A percentile compares a stretch with the other conserved stretches of the same genome.
Conservation (phyloP, 1,140 invertebrate species). For the Microplitis mediator region DNA sequence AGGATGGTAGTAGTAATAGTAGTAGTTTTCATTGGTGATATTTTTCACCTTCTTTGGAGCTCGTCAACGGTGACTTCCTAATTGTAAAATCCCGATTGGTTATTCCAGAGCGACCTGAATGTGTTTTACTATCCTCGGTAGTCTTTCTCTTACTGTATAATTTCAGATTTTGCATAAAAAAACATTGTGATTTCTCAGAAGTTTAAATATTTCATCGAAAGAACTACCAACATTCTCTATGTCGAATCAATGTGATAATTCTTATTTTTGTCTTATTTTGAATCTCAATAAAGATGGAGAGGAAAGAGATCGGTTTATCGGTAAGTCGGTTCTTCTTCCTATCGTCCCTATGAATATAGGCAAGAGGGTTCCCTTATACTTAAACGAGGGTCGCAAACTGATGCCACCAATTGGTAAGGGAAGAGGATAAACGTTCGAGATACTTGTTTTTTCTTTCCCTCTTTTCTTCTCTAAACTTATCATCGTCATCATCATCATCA, state of each 20-base stretch:
- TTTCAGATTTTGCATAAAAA: slow-evolving; percentile 15
- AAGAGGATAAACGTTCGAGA: slow-evolving; percentile 2
- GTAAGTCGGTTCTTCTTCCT: not conserved
- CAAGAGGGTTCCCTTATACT: slow-evolving; percentile 3
- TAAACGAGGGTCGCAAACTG: slow-evolving; percentile 24
- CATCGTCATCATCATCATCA: too few species aligned
- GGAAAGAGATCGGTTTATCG: slow-evolving; percentile 20
- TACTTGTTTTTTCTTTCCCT: not conserved
- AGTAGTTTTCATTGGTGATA: slow-evolving; percentile 7
- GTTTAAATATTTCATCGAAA: not conserved
- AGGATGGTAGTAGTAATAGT: not conserved
- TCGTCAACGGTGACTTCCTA: slow-evolving; percentile 15
- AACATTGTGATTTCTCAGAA: not conserved
- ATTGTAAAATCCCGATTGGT: slow-evolving; percentile 26
- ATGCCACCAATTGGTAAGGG: slow-evolving; percentile 20
- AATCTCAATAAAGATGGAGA: slow-evolving; percentile 3
- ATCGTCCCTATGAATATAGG: slow-evolving; percentile 17
- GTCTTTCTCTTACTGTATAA: not conserved
- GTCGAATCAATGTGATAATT: slow-evolving; percentile 18
- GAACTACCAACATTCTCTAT: not conserved
- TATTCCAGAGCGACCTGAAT: slow-evolving; percentile 6
- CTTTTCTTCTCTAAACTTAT: not conserved
- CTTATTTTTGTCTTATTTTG: slow-evolving; percentile 2
- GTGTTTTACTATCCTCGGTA: not conserved
- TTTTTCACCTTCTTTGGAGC: slow-evolving; percentile 23